A percentile compares a stretch with the other conserved stretches of the same genome.
Conservation (phyloP, 2,888 invertebrate species). For the Apamea anceps region DNA sequence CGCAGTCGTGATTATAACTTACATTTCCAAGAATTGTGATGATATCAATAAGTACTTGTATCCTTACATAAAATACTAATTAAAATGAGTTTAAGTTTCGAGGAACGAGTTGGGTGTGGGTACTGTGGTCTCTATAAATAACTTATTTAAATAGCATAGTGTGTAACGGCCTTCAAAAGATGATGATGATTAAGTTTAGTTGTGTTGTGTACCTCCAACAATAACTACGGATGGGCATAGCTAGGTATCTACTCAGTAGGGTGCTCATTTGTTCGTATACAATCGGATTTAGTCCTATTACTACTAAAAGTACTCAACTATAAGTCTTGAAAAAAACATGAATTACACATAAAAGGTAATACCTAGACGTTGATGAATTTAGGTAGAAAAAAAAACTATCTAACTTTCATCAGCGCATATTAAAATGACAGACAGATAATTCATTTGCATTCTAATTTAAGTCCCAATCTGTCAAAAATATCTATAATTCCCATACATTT, state of each 20-base stretch:
- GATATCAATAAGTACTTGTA: slow-evolving; percentile 33
- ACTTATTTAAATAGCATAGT: slow-evolving; percentile 74
- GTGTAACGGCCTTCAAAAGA: slow-evolving; percentile 65
- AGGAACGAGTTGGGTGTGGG: slow-evolving; percentile 20
- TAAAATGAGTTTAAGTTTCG: slow-evolving; percentile 37
- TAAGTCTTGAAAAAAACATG: neutral
- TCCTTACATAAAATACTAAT: slow-evolving; percentile 40
- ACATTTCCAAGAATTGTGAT: slow-evolving; percentile 45
- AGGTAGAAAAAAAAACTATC: neutral
- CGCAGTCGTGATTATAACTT: slow-evolving; percentile 41
- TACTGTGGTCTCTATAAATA: slow-evolving; percentile 56
- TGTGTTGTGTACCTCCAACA: slow-evolving; percentile 73
- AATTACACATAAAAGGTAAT: neutral
- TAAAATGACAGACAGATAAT: neutral
- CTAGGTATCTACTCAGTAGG: slow-evolving; percentile 45
- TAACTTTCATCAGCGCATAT: neutral
- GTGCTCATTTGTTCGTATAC: slow-evolving; percentile 26
- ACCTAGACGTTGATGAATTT: neutral
- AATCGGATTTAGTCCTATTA: slow-evolving; percentile 35
- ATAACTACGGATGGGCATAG: slow-evolving; percentile 57
- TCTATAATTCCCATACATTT: neutral
- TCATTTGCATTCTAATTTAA: neutral
- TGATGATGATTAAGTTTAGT: slow-evolving; percentile 76
- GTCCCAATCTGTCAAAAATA: neutral
- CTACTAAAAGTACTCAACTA: neutral